Base-by-base conservation (phyloP, 1,140 invertebrate genomes). In the Himalopsyche phryganea region DNA sequence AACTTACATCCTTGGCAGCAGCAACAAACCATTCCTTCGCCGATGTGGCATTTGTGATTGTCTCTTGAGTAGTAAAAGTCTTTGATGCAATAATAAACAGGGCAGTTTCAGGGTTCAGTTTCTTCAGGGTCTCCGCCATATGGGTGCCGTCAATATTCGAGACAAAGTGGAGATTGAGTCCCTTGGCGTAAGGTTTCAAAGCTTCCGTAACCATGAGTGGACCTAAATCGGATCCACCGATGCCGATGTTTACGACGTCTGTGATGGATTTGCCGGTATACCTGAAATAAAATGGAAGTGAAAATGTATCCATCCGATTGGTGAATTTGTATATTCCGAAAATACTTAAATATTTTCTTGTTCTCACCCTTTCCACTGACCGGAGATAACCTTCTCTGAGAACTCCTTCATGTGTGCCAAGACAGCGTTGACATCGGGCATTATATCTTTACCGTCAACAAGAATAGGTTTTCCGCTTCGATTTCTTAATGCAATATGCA, bases 111-210 rank as follows among this genome's bases (percentile, higher is more conserved):
- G 95, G 89, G 74, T 91, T 85, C 4, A 99, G 72, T 68, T 89
- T 89, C 69, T 95, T 96, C 42, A 99, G 77, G 10, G 91, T 91
- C 78, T 98, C 94, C 3, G 92, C 93, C 66, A 99, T 78, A 74
- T 99, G 98, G 13, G 96, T 99, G 19, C 98, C 98, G 82, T 99
- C 98, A 69, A 99, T 96, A 70, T 99, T 99, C 1, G 96, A 98
- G 0, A 99, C 94, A 79, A 99, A 99, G 74, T 99, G 96, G 28
- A 95, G 87, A 71, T 87, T 87, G 10, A 95, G 87, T 9, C 95
- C 94, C 68, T 88, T 83, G 61, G 85, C 84, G 72, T 91, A 99
- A 9, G 92, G 88, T 68, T 96, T 95, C 18, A 99, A 78, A 2
- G 96, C 95, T 80, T 99, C 97, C 0, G 96, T 98, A 6, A 98